phyloP scores from a whole-genome alignment of 2,888 invertebrate species.

The Epinotia demarniana region DNA sequence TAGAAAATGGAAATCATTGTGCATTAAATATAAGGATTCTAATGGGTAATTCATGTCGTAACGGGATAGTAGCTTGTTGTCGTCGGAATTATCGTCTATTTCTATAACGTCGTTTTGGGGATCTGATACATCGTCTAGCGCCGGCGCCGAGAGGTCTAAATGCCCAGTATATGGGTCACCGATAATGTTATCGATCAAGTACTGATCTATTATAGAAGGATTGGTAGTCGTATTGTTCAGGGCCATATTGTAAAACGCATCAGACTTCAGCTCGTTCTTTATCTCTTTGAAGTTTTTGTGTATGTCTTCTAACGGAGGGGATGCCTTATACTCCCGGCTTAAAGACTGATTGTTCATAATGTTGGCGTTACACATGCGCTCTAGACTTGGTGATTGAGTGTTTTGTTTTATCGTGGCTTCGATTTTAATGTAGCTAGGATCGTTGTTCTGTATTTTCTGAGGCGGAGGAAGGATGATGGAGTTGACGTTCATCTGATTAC shows the following conservation, averaged over 20 bases:
- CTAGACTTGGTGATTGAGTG: conserved; percentile 77
- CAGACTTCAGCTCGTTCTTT: conserved; percentile 79
- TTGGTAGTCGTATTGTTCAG: conserved; percentile 64
- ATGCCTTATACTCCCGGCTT: conserved; percentile 75
- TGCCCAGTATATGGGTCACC: conserved; percentile 75
- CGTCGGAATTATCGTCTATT: conserved; percentile 80
- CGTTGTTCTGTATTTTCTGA: conserved; percentile 72
- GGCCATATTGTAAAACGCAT: conserved; percentile 71
- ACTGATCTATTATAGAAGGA: conserved; percentile 74
- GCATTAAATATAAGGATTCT: conserved; percentile 76
- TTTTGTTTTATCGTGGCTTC: conserved; percentile 80
- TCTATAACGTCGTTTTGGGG: conserved; percentile 77
- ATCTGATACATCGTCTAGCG: conserved; percentile 67
- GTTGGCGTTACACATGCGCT: conserved; percentile 77
- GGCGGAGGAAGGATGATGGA: conserved; percentile 72
- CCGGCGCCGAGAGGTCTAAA: conserved; percentile 69
- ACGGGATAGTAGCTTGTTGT: conserved; percentile 74
- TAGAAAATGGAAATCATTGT: conserved; percentile 77
- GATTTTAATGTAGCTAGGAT: conserved; percentile 79
- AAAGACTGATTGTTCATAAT: conserved; percentile 67
- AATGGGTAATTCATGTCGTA: conserved; percentile 77
- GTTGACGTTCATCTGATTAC: conserved; percentile 73
- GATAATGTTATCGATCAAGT: conserved; percentile 75
- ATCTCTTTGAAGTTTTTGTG: conserved; percentile 78
- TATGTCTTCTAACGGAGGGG: conserved; percentile 77